phyloP scores from a whole-genome alignment of 2,113 vertebrate genomes.

The Pardalotus punctatus region DNA sequence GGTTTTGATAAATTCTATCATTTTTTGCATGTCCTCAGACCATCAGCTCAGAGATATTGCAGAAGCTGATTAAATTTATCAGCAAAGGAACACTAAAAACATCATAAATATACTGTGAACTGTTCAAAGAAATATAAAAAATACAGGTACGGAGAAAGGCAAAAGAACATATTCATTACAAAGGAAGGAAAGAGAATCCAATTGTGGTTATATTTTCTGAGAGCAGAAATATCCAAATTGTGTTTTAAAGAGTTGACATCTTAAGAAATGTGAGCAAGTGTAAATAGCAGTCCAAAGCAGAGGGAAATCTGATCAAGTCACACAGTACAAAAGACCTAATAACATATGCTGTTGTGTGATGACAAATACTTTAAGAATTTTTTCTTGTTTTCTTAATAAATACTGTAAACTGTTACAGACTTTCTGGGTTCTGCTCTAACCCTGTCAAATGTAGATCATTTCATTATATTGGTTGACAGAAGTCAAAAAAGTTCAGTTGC shows the following conservation, averaged over 20 bases:
- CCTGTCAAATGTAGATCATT: background rate
- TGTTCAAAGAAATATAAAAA: background rate
- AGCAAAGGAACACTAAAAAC: background rate
- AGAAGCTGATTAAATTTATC: background rate
- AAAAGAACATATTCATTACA: background rate
- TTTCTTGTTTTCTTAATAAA: background rate
- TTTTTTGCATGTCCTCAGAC: background rate
- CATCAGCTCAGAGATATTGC: background rate
- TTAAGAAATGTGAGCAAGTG: background rate
- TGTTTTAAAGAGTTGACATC: background rate
- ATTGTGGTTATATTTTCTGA: background rate
- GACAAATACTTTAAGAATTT: conserved; percentile 6
- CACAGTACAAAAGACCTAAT: background rate
- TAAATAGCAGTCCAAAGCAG: background rate
- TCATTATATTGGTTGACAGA: background rate
- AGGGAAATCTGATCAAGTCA: background rate
- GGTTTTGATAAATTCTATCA: background rate
- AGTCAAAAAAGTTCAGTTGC: background rate
- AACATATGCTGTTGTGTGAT: background rate
- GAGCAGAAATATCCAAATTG: background rate
- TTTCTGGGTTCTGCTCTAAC: background rate
- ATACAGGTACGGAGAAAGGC: background rate
- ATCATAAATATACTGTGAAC: background rate
- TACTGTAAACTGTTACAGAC: background rate
- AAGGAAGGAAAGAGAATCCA: background rate